Percentiles rank a stretch among this genome's conserved stretches.
phyloP scores from a whole-genome alignment of 2,113 vertebrate genomes.

The Cyprinodon brontotheroides region DNA sequence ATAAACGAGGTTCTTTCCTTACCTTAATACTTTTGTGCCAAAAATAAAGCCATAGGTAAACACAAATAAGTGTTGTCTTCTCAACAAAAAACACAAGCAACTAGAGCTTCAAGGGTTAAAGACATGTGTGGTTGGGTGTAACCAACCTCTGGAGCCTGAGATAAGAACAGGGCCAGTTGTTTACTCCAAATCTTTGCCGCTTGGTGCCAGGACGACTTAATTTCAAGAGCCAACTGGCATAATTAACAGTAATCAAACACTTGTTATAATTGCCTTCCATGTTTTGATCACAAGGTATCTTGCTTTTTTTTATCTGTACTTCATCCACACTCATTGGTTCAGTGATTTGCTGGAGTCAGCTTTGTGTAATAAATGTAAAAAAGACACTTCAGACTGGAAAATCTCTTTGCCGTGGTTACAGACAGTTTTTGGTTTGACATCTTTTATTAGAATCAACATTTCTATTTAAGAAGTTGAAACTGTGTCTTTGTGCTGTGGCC shows the following conservation, averaged over 20 bases:
- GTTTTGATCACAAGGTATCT: not conserved
- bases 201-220: not conserved
- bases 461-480: not conserved
- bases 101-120: not conserved
- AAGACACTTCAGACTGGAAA: not conserved
- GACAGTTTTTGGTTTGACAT: not conserved
- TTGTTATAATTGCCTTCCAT: not conserved
- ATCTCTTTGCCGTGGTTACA: not conserved
- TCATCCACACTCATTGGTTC: not conserved
- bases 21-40: constrained; percentile 42
- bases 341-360: not conserved
- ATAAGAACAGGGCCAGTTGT: constrained; percentile 43
- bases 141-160: constrained; percentile 49
- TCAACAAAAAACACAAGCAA: constrained; percentile 18
- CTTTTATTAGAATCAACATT: not conserved
- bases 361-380: not conserved
- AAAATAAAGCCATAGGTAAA: constrained; percentile 7
- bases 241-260: not conserved
- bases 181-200: not conserved
- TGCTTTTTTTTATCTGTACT: not conserved
- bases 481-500: not conserved
- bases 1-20: constrained; percentile 7
- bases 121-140: constrained; percentile 33
- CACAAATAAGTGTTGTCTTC: constrained; percentile 9
- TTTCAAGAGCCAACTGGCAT: no score